Evolutionary conservation across 2,888 invertebrate species (phyloP), one percentile per base, ranked within the genome.

Genomic region (Trimorus sp.): DNA sequence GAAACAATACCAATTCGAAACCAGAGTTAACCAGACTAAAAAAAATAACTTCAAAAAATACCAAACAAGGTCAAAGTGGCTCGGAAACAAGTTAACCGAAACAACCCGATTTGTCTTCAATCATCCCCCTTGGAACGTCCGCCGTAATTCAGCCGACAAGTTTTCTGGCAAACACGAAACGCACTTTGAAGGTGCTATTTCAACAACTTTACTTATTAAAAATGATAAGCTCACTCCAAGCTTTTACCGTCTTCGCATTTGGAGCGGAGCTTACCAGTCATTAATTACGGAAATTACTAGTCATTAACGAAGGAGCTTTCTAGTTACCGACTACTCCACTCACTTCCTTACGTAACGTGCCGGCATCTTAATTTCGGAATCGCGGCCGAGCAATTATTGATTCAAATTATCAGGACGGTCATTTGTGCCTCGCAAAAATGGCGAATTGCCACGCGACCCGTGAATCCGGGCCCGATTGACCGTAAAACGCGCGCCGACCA

Each of bases 301-400:
- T 73, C 79, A 68, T 79, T 79, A 79, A 79, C 49, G 66, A 79
- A 73, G 68, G 62, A 79, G 73, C 73, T 79, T 68, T 79, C 73
- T 56, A 68, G 66, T 62, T 68, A 71, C 26, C 60, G 49, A 66
- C 58, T 59, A 69, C 54, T 38, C 62, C 62, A 62, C 68, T 59
- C 51, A 63, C 40, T 40, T 53, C 42, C 59, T 75, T 58, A 42
- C 53, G 16, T n/a, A 56, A 26, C 54, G 40, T 56, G 56, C 60
- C 9, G 37, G 42, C 54, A 56, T 62, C 40, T 69, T 26, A 63
- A 69, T 77, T 69, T 69, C 14, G 37, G 53, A 49, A 56, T 51
- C 38, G 51, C 15, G 15, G 12, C 11, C 38, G 8, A 26, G 56
- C 40, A 56, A 58, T 58, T 56, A 77, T 69, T 59, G 63, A 77